Percentiles rank a stretch among this genome's conserved stretches.
phyloP scores from a whole-genome alignment of 2,888 invertebrate species.

The Platypus cylindrus region DNA sequence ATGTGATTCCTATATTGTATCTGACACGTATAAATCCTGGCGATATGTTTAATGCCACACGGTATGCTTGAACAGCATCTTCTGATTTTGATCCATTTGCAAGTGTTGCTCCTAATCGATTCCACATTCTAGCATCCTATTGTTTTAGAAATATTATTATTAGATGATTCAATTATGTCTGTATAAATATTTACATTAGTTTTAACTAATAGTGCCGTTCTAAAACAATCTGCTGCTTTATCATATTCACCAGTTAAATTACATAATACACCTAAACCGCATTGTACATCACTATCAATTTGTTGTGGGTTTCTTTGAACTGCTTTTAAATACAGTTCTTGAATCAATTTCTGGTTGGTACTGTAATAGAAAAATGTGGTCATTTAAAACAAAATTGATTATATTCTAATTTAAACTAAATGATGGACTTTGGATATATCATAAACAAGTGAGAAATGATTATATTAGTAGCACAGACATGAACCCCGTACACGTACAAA shows the following conservation, averaged over 20 bases:
- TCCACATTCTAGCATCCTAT: constrained; percentile 89
- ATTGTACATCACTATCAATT: constrained; percentile 84
- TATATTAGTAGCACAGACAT: no score
- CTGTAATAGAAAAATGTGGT: constrained; percentile 25
- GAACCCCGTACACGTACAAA: no score
- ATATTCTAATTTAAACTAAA: no score
- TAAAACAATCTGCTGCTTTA: constrained; percentile 94
- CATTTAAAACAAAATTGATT: no score
- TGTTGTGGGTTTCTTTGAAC: constrained; percentile 60
- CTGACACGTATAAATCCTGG: constrained; percentile 95
- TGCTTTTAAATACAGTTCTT: constrained; percentile 63
- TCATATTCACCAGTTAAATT: constrained; percentile 90
- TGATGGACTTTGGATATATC: no score
- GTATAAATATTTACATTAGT: constrained; percentile 51
- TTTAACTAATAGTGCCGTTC: constrained; percentile 71
- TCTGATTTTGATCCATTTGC: constrained; percentile 92
- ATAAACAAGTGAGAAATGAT: no score
- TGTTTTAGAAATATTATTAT: no score
- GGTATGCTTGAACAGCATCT: constrained; percentile 93
- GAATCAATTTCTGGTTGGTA: constrained; percentile 49
- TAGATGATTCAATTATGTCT: no score
- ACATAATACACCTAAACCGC: constrained; percentile 88
- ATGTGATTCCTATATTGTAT: constrained; percentile 96
- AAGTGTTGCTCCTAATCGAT: constrained; percentile 90
- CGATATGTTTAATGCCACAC: constrained; percentile 75